A percentile compares a stretch with the other conserved stretches of the same genome.
These are phyloP conservation scores for Cyprinodon brontotheroides DNA, from an alignment of 2,113 vertebrate genomes.

Conservation along the genomic window DNA sequence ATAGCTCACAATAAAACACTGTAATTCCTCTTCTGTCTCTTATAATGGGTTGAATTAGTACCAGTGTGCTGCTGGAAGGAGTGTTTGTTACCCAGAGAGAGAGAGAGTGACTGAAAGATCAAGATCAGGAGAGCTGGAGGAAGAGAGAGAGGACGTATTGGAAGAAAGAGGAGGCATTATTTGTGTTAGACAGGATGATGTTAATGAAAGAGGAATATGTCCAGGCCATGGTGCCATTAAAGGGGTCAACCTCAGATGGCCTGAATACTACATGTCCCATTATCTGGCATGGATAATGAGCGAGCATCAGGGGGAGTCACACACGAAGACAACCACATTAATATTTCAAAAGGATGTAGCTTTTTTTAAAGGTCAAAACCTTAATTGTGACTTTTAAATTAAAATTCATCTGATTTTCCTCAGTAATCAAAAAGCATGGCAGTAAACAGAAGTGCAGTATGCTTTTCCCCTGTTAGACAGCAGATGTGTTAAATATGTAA, in stretches of 20 bases:
- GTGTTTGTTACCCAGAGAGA: conserved; percentile 59
- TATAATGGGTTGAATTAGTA: conserved; percentile 79
- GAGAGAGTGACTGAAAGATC: conserved; percentile 3
- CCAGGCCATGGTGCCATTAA: conserved; percentile 39
- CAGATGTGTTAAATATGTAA: background rate
- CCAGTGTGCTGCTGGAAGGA: conserved; percentile 57
- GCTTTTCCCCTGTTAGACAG: background rate
- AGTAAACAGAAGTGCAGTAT: background rate
- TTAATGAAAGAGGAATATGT: conserved; percentile 62
- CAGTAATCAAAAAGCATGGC: background rate
- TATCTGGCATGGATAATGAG: conserved; percentile 25
- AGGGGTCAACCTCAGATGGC: conserved; percentile 59
- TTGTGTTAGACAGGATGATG: conserved; percentile 23
- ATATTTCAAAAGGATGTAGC: conserved; percentile 12
- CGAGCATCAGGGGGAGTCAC: conserved; percentile 5
- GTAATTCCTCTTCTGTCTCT: conserved; percentile 77
- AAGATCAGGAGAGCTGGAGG: conserved; percentile 16
- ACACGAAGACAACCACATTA: conserved; percentile 14
- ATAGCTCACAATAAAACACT: conserved; percentile 74
- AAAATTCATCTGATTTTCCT: conserved; percentile 23
- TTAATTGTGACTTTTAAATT: conserved; percentile 11
- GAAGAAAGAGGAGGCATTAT: conserved; percentile 2
- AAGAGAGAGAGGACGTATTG: conserved; percentile 8
- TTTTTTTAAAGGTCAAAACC: conserved; percentile 18
- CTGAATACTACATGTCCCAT: conserved; percentile 39